Evolutionary conservation across 2,113 vertebrate genomes (phyloP).

Genomic region (Pollimyrus isidori): DNA sequence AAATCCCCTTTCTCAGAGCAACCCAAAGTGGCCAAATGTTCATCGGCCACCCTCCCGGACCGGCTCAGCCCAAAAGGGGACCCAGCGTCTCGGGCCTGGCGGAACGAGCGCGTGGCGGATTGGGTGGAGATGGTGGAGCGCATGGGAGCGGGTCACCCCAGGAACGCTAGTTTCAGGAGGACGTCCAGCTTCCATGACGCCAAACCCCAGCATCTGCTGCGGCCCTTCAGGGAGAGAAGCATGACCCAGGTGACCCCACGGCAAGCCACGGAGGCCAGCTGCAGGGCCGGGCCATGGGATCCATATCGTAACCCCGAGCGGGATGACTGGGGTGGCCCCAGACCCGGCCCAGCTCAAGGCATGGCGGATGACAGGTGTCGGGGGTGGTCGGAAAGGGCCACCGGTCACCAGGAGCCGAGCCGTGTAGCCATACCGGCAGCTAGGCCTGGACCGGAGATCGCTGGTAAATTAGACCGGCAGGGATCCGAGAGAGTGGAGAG

Average conservation of each 20-base stretch:
- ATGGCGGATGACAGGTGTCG: conserved; percentile 33
- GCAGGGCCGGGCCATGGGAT: conserved; percentile 64
- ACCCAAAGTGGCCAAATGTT: conserved; percentile 23
- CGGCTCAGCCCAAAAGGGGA: conserved; percentile 60
- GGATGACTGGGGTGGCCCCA: conserved; percentile 45
- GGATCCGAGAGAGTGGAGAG: conserved; percentile 50
- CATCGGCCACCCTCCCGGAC: conserved; percentile 42
- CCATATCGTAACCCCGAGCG: conserved; percentile 54
- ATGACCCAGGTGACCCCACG: conserved; percentile 73
- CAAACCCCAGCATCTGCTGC: conserved; percentile 62
- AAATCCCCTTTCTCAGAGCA: conserved; percentile 68
- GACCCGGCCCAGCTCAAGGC: conserved; percentile 36
- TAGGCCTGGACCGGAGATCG: conserved; percentile 16
- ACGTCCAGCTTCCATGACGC: conserved; percentile 84
- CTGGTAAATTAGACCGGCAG: conserved; percentile 45
- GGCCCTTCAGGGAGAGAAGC: conserved; percentile 83
- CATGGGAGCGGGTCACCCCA: conserved; percentile 47
- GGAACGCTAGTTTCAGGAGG: conserved; percentile 74
- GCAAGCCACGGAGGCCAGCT: conserved; percentile 61
- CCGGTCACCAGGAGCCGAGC: background rate
- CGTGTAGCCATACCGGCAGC: conserved; percentile 30
- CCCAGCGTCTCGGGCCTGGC: conserved; percentile 45
- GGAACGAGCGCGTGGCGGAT: conserved; percentile 64
- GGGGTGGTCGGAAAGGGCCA: conserved; percentile 36
- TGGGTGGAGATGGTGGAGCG: conserved; percentile 71